Percentiles rank a stretch among this genome's conserved stretches.
phyloP scores from a whole-genome alignment of 2,797 vertebrate genomes.

The Danionella dracula region DNA sequence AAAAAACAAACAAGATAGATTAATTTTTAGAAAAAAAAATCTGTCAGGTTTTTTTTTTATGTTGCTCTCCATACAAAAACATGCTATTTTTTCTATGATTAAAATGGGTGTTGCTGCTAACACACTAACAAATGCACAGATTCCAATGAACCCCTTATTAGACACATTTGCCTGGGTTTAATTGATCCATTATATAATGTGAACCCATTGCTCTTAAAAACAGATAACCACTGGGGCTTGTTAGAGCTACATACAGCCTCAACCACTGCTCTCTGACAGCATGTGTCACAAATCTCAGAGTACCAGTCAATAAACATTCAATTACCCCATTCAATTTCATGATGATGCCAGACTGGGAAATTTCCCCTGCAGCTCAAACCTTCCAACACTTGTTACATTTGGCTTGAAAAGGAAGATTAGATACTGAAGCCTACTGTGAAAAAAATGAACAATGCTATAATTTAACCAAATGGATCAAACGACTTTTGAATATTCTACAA shows the following conservation, averaged over 20 bases:
- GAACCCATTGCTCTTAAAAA: neutral
- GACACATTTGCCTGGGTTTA: conserved; percentile 2
- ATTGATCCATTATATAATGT: conserved; percentile 37
- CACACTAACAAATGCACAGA: too few relatives aligned
- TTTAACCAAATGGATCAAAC: too few relatives aligned
- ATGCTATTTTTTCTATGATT: too few relatives aligned
- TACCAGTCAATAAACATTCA: conserved; percentile 47
- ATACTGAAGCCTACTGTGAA: too few relatives aligned
- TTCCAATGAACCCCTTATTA: neutral
- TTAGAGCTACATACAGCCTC: conserved; percentile 33
- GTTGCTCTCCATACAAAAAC: too few relatives aligned
- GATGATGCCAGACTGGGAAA: conserved; percentile 37
- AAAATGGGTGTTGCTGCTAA: too few relatives aligned
- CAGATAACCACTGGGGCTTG: conserved; percentile 10
- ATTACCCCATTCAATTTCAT: conserved; percentile 43
- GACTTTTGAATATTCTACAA: too few relatives aligned
- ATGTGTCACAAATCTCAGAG: conserved; percentile 31
- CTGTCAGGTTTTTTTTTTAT: too few relatives aligned
- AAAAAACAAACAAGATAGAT: too few relatives aligned
- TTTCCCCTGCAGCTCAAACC: neutral
- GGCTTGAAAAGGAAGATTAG: too few relatives aligned
- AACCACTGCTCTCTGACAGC: conserved; percentile 31
- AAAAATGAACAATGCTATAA: too few relatives aligned
- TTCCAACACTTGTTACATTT: neutral
- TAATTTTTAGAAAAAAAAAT: too few relatives aligned